Base-by-base conservation (phyloP, 2,888 invertebrate species). In the Monoplex corrugatus region DNA sequence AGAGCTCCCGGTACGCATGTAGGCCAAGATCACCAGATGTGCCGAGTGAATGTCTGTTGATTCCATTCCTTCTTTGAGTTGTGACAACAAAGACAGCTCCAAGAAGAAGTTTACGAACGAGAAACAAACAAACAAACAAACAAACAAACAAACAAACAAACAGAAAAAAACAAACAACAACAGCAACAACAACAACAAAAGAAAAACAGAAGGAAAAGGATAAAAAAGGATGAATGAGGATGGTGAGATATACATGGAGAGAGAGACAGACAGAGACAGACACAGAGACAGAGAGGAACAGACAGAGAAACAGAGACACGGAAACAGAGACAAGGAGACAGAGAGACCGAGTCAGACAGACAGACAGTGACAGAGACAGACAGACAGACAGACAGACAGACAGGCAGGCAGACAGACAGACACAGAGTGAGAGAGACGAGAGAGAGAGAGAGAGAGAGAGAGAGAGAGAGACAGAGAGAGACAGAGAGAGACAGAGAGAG, bases 1-100 rank as follows among this genome's bases (percentile, higher is more conserved):
- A 35, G 87, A 80, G n/a, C 87, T 87, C 38, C 87, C 87, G 32
- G 87, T 87, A 19, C 87, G 87, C 87, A 87, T 87, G 87, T 87
- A 87, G 16, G 80, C 87, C 50, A 87, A 6, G 16, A 87, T 32
- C 45, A 87, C 8, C 87, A 87, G 40, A 40, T 32, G 87, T 23
- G 35, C 50, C 50, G 38, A 57, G 50, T 68, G 68, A 5, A 13
- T 50, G 50, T 50, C 50, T 50, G 10, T 50, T 50, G 10, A 19
- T 19, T n/a, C n/a, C n/a, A n/a, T n/a, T n/a, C n/a, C n/a, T n/a
- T 50, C 10, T 72, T 19, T 72, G 72, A 19, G 23, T 32, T 19
- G 19, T 32, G 32, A 6, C 72, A 72, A 32, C 72, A 72, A 8
- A 23, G 28, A 32, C n/a, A 19, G n/a, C 72, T 8, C 6, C n/a